Conservation (phyloP, 2,113 vertebrate genomes). For the Nanorana parkeri region DNA sequence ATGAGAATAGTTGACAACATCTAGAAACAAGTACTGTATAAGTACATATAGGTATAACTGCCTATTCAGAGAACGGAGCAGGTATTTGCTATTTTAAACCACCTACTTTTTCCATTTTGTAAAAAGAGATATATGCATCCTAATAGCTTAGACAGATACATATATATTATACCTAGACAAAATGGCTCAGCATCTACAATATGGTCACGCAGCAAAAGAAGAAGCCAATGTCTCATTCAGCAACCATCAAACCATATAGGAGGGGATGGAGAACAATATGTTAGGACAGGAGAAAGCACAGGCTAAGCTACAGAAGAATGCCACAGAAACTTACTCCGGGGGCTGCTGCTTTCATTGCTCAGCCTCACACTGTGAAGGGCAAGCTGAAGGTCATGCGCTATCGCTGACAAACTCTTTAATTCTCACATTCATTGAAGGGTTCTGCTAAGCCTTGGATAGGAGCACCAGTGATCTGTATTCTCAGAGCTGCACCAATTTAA, state of each 20-base stretch:
- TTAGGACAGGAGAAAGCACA: constrained; percentile 34
- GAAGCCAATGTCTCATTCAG: constrained; percentile 11
- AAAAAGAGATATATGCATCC: no score
- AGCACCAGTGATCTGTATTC: constrained; percentile 13
- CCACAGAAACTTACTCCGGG: constrained; percentile 29
- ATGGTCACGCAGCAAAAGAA: constrained; percentile 26
- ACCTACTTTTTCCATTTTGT: no score
- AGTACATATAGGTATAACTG: no score
- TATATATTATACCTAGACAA: no score
- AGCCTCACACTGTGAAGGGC: constrained; percentile 46
- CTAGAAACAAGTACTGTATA: no score
- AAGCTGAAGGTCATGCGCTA: constrained; percentile 35
- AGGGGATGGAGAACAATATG: constrained; percentile 35
- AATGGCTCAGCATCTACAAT: constrained; percentile 3
- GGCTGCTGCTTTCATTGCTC: constrained; percentile 41
- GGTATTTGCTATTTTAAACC: no score
- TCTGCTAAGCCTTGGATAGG: constrained; percentile 22
- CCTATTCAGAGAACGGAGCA: no score
- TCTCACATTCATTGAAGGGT: constrained; percentile 23
- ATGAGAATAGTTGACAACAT: no score
- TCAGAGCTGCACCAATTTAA: constrained; percentile 25
- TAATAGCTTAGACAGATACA: no score
- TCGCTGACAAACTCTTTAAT: constrained; percentile 29
- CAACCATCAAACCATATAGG: constrained; percentile 34
- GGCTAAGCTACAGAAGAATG: constrained; percentile 45